phyloP scores from a whole-genome alignment of 53 echinoderm and acorn worm species.

The Stichopus horrens region DNA sequence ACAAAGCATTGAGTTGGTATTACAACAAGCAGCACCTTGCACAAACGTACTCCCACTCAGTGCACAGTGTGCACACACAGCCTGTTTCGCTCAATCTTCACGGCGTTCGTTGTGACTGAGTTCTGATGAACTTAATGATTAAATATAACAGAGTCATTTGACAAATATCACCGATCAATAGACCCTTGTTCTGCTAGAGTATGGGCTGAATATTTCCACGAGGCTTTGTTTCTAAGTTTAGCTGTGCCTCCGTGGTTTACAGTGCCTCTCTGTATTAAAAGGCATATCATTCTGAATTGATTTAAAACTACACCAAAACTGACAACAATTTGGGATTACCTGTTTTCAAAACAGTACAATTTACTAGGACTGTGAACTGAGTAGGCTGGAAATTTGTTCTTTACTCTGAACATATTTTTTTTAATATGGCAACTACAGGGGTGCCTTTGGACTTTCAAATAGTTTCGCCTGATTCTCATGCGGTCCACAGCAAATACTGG shows the following conservation, averaged over 20 bases:
- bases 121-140: neutral
- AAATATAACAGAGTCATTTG: neutral
- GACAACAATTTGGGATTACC: neutral
- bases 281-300: neutral
- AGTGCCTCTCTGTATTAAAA: neutral
- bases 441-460: conserved; percentile 8
- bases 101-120: too few relatives aligned
- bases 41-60: too few relatives aligned
- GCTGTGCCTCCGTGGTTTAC: neutral
- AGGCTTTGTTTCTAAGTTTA: conserved; percentile 11
- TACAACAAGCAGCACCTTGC: too few relatives aligned
- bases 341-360: neutral
- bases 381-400: neutral
- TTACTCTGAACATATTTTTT: neutral
- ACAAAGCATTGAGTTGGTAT: too few relatives aligned
- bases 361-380: neutral
- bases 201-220: conserved; percentile 2
- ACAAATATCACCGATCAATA: neutral
- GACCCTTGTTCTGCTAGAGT: neutral
- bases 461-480: neutral
- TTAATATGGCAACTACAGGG: neutral
- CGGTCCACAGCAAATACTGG: conserved; percentile 18
- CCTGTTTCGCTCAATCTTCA: too few relatives aligned
- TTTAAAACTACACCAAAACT: neutral
- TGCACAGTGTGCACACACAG: too few relatives aligned